Base-by-base conservation (phyloP, 2,888 invertebrate genomes). In the Trissolcus japonicus region DNA sequence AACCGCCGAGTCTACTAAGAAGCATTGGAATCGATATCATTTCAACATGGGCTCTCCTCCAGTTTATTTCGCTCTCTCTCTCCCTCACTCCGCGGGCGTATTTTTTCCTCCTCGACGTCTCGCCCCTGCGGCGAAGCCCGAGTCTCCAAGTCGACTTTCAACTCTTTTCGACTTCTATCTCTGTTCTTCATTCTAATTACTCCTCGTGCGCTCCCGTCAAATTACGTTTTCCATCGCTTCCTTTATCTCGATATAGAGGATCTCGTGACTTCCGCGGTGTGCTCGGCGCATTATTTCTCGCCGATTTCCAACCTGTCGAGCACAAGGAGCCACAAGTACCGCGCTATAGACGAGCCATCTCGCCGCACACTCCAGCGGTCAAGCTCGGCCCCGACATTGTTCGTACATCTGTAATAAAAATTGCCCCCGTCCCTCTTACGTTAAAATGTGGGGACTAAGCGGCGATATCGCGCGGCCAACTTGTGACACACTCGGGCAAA, bases 21-120 rank as follows among this genome's bases (percentile, higher is more conserved):
- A 89, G 87, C 88, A 88, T 88, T 87, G 87, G 86, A 88, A 89
- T 89, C 89, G 87, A 89, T 89, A 89, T 86, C 88, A 88, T 88
- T 89, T 88, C 88, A 89, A 88, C 87, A 87, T 84, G 84, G 83
- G 83, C 82, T 84, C 35, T 35, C 84, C 84, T 84, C 85, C 84
- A 57, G 81, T 81, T 83, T 83, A 82, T 85, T 83, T 83, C 83
- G 82, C 83, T 83, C 83, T 82, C 84, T 84, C 82, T 78, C 81
- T 78, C 62, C 62, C 16, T n/a, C n/a, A 29, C 2, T 55, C 29
- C 61, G 59, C 35, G 35, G 11, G 43, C 55, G 61, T 53, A 40
- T 59, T 63, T 46, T 76, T 76, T 59, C 56, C 72, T 25, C 56
- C 53, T 75, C 79, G 69, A 61, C 81, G 76, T 81, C 81, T 78